These are phyloP conservation scores for Listrodromus nycthemerus DNA, from an alignment of 2,888 invertebrate species.

Conservation along the genomic window DNA sequence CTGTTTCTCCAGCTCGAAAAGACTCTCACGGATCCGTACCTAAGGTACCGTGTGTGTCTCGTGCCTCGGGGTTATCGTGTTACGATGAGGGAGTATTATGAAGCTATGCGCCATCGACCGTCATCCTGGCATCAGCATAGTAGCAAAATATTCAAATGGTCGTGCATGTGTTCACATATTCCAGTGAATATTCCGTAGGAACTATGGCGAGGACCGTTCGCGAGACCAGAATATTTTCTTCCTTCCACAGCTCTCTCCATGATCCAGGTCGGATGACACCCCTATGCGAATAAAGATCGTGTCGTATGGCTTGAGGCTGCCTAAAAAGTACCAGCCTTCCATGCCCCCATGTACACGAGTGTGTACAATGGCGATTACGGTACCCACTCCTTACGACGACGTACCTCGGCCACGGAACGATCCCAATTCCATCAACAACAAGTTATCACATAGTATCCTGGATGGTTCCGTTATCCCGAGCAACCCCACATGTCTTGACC, in stretches of 20 bases:
- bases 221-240: conserved; percentile 33
- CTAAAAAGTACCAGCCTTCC: conserved; percentile 8
- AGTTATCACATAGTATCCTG: background rate
- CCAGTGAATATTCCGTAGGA: conserved; percentile 1
- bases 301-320: conserved; percentile 8
- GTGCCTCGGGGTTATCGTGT: conserved; percentile 75
- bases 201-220: background rate
- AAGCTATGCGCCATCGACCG: conserved; percentile 65
- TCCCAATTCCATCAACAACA: conserved; percentile 7
- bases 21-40: conserved; percentile 2
- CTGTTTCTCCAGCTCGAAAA: conserved; percentile 2
- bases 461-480: background rate
- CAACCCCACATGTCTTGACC: background rate
- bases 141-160: conserved; percentile 14
- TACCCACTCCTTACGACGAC: background rate
- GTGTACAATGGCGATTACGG: background rate
- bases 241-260: conserved; percentile 2
- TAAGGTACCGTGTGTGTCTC: conserved; percentile 73
- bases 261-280: conserved; percentile 27
- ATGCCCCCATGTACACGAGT: background rate
- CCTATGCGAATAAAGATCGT: conserved; percentile 41
- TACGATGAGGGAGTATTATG: conserved; percentile 81
- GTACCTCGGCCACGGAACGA: background rate
- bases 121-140: conserved; percentile 34
- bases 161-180: conserved; percentile 6